Percentiles rank a stretch among this genome's conserved stretches.
phyloP scores from a whole-genome alignment of 2,113 vertebrate species.

The Otocyon megalotis region DNA sequence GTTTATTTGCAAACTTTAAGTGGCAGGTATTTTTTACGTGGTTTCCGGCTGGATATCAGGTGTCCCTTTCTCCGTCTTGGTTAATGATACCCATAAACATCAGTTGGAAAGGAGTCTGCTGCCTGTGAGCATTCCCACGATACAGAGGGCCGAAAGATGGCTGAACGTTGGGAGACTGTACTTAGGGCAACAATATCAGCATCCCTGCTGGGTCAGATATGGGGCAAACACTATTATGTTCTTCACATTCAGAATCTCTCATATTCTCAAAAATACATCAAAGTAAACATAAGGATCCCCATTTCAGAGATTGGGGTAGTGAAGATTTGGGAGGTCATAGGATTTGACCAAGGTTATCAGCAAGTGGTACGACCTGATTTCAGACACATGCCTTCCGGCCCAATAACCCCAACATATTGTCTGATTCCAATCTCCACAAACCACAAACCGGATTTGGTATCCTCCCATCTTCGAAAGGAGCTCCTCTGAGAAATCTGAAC shows the following conservation, averaged over 20 bases:
- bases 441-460: not conserved
- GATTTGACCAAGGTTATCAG: not conserved
- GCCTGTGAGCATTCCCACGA: not conserved
- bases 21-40: conserved; percentile 61
- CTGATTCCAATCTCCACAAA: not conserved
- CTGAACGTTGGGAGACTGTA: not conserved
- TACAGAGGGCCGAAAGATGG: not conserved
- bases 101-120: not conserved
- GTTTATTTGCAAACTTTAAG: conserved; percentile 73
- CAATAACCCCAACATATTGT: not conserved
- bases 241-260: not conserved
- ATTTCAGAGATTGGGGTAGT: not conserved
- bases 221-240: not conserved
- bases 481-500: conserved; percentile 36
- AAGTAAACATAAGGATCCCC: not conserved
- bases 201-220: not conserved
- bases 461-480: not conserved
- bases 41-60: conserved; percentile 54
- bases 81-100: conserved; percentile 23
- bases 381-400: not conserved
- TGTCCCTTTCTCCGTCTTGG: conserved; percentile 43
- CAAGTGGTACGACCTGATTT: not conserved
- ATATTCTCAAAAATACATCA: not conserved
- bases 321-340: not conserved
- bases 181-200: not conserved